phyloP scores from a whole-genome alignment of 2,113 vertebrate genomes.

The Gadus chalcogrammus region DNA sequence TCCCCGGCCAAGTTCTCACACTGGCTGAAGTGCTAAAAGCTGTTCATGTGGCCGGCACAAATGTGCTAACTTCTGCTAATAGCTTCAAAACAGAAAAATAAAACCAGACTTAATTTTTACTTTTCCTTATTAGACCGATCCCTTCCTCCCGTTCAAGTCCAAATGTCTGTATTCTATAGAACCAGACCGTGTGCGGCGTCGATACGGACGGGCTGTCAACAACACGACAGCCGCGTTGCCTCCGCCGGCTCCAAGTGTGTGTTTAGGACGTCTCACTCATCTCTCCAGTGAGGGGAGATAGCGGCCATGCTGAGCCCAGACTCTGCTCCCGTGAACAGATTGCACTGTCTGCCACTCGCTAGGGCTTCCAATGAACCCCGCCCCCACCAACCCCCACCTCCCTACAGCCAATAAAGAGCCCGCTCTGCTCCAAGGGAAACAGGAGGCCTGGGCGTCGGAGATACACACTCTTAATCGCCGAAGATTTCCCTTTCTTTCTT shows the following conservation, averaged over 20 bases:
- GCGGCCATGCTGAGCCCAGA: conserved; percentile 52
- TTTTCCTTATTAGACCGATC: too few relatives aligned
- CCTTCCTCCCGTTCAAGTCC: too few relatives aligned
- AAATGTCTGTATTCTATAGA: too few relatives aligned
- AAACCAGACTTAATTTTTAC: too few relatives aligned
- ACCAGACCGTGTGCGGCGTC: too few relatives aligned
- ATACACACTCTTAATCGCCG: conserved; percentile 59
- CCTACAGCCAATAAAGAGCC: conserved; percentile 56
- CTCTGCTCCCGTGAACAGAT: conserved; percentile 66
- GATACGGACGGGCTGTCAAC: background rate
- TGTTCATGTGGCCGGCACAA: too few relatives aligned
- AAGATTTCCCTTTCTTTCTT: conserved; percentile 39
- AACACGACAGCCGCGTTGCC: conserved; percentile 1
- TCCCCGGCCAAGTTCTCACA: too few relatives aligned
- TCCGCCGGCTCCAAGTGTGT: conserved; percentile 18
- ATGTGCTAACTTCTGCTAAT: too few relatives aligned
- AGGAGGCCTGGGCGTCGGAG: conserved; percentile 52
- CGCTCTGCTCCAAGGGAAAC: conserved; percentile 48
- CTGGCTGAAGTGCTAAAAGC: too few relatives aligned
- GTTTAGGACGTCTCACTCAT: conserved; percentile 23
- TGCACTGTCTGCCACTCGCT: conserved; percentile 68
- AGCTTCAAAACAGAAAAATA: too few relatives aligned
- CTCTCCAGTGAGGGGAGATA: conserved; percentile 52
- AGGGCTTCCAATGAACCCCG: conserved; percentile 41
- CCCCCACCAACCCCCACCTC: conserved; percentile 39